These are phyloP conservation scores for Melanotaenia maccullochi DNA, from an alignment of 2,797 vertebrate genomes.

Conservation along the genomic window DNA sequence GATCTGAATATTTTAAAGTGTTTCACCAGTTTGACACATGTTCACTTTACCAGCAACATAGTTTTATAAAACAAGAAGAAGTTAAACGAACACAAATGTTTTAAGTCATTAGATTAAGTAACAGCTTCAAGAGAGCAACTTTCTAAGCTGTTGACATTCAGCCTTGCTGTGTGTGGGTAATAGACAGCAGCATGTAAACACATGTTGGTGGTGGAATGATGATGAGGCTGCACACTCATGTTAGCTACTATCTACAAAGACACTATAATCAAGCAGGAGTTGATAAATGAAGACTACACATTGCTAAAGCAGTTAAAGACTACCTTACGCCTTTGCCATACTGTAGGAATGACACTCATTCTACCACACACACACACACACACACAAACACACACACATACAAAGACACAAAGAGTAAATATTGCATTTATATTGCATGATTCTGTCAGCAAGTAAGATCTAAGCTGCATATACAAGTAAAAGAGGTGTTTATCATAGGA, in stretches of 20 bases:
- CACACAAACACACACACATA: neutral
- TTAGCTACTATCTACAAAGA: slow-evolving; percentile 53
- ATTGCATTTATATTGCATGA: slow-evolving; percentile 31
- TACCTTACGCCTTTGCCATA: slow-evolving; percentile 39
- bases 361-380: slow-evolving; percentile 11
- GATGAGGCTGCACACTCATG: slow-evolving; percentile 53
- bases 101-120: neutral
- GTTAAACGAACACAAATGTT: neutral
- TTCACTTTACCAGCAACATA: neutral
- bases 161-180: slow-evolving; percentile 33
- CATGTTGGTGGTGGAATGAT: slow-evolving; percentile 72
- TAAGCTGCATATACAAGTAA: slow-evolving; percentile 1
- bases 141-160: slow-evolving; percentile 37
- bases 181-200: slow-evolving; percentile 71
- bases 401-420: slow-evolving; percentile 29
- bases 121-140: slow-evolving; percentile 20
- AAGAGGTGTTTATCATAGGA: slow-evolving; percentile 21
- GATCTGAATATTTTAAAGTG: neutral
- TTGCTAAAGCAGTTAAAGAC: slow-evolving; percentile 60
- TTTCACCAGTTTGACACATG: neutral
- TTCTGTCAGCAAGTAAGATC: slow-evolving; percentile 18
- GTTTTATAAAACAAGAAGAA: neutral
- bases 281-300: slow-evolving; percentile 64
- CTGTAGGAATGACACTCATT: slow-evolving; percentile 24
- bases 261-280: slow-evolving; percentile 67